A percentile compares a stretch with the other conserved stretches of the same genome.
phyloP scores from a whole-genome alignment of 2,797 vertebrate species.

The Enteromius paludinosus region DNA sequence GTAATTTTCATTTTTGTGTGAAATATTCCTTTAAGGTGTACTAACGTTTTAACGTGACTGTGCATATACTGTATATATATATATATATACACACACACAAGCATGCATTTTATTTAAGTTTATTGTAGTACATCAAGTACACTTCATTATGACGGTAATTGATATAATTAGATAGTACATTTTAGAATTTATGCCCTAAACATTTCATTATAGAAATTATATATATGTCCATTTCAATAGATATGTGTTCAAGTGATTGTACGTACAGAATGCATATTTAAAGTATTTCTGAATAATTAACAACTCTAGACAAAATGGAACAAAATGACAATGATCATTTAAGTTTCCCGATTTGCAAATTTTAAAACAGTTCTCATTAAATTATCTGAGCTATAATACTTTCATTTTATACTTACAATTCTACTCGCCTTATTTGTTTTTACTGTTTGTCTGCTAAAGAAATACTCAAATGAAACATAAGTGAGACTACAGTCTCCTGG shows the following conservation, averaged over 20 bases:
- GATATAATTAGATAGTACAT: too few relatives aligned
- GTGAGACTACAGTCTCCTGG: not conserved
- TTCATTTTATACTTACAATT: not conserved
- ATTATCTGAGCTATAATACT: not conserved
- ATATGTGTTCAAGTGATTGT: not conserved
- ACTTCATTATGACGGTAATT: not conserved
- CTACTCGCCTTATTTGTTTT: not conserved
- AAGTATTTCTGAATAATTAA: not conserved
- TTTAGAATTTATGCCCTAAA: not conserved
- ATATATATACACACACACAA: too few relatives aligned
- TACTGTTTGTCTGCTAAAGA: not conserved
- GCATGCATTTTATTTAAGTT: too few relatives aligned
- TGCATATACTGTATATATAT: too few relatives aligned
- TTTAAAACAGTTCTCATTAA: not conserved
- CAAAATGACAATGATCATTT: not conserved
- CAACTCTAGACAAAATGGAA: not conserved
- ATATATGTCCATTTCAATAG: not conserved
- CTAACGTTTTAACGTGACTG: too few relatives aligned
- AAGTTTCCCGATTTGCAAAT: not conserved
- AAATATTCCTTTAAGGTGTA: too few relatives aligned
- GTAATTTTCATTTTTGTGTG: too few relatives aligned
- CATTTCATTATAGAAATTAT: not conserved
- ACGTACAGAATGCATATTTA: not conserved
- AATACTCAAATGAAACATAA: conserved; percentile 5
- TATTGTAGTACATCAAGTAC: too few relatives aligned